These are phyloP conservation scores for Tretioscincus oriximinensis DNA, from an alignment of 2,113 vertebrate species.

Conservation along the genomic window DNA sequence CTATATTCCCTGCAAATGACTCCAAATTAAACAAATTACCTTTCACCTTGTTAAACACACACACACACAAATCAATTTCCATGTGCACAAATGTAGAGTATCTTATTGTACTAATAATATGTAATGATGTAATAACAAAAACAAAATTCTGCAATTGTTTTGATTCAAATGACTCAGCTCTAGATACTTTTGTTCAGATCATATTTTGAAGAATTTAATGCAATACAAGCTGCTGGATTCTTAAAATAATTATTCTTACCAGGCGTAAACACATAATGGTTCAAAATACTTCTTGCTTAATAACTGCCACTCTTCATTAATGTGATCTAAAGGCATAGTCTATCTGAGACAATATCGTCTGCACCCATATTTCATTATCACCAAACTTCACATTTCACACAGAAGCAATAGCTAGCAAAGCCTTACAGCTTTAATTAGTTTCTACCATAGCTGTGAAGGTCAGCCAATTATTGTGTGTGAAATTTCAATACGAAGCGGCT, in stretches of 20 bases:
- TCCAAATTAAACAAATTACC: not conserved
- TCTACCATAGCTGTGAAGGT: conserved; percentile 95
- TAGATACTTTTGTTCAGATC: conserved; percentile 21
- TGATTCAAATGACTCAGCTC: conserved; percentile 33
- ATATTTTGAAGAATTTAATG: conserved; percentile 57
- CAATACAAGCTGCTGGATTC: conserved; percentile 40
- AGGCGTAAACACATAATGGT: conserved; percentile 73
- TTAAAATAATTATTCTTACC: conserved; percentile 63
- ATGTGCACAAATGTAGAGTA: fast-evolving
- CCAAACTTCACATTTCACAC: conserved; percentile 92
- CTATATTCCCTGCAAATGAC: too few relatives aligned
- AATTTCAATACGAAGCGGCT: conserved; percentile 86
- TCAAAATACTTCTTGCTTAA: conserved; percentile 76
- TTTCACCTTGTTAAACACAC: not conserved
- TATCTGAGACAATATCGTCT: conserved; percentile 81
- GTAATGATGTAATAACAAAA: conserved; percentile 34
- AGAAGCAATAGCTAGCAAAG: conserved; percentile 83
- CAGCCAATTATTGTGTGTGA: conserved; percentile 97
- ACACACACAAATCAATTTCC: not conserved
- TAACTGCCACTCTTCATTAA: conserved; percentile 80
- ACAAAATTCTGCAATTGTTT: conserved; percentile 38
- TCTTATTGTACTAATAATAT: conserved; percentile 31
- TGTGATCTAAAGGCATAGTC: conserved; percentile 76
- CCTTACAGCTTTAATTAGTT: conserved; percentile 98
- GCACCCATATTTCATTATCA: conserved; percentile 94